A percentile compares a stretch with the other conserved stretches of the same genome.
These are phyloP conservation scores for Bettongia penicillata DNA, from an alignment of 2,113 vertebrate genomes.

Conservation along the genomic window DNA sequence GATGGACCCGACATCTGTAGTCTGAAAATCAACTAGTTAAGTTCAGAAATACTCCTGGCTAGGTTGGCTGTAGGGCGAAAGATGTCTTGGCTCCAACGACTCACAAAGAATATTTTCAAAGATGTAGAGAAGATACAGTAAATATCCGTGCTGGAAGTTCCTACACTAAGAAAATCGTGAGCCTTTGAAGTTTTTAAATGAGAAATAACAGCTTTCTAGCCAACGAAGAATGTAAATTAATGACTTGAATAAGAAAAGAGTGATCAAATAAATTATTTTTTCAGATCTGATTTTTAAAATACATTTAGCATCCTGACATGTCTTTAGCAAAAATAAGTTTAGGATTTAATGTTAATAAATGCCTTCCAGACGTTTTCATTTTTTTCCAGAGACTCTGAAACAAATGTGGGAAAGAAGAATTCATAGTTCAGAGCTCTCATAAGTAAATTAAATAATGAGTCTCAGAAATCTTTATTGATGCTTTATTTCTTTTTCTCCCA, in stretches of 20 bases:
- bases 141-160: neutral
- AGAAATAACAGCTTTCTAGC: neutral
- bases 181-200: neutral
- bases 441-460: neutral
- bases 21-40: neutral
- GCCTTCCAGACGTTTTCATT: neutral
- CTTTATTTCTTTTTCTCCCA: neutral
- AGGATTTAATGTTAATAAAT: slow-evolving; percentile 28
- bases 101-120: neutral
- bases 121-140: neutral
- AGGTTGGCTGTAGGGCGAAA: neutral
- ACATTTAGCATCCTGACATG: neutral
- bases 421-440: slow-evolving; percentile 36
- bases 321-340: neutral
- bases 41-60: neutral
- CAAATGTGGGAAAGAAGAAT: neutral
- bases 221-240: neutral
- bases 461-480: neutral
- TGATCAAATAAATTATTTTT: neutral
- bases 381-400: slow-evolving; percentile 43
- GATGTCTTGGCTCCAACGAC: neutral
- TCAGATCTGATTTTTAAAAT: slow-evolving; percentile 15
- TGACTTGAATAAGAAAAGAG: neutral
- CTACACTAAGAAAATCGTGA: neutral
- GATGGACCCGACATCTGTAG: neutral